Base-by-base conservation (phyloP, 2,888 invertebrate species). In the Calliphora vomitoria region DNA sequence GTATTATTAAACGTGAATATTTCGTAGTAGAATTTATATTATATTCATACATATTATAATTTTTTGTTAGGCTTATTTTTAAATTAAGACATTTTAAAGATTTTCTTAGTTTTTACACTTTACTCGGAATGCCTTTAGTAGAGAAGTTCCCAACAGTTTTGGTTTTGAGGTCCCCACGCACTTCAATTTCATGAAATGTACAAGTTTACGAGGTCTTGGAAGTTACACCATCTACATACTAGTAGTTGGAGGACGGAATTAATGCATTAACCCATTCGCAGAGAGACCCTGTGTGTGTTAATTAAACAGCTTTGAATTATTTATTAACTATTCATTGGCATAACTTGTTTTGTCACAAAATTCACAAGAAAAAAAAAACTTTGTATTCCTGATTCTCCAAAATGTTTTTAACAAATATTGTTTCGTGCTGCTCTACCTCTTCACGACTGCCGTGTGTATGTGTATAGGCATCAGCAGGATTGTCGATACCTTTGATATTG, bases 301-400 rank as follows among this genome's bases (percentile, higher is more conserved):
- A 82, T 75, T 82, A 83, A 71, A 50, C 50, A 60, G 53, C 6
- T 41, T 69, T 83, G 76, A 76, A 71, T 83, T 62, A 69, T 82
- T 76, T 69, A 83, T 83, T 38, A 83, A 69, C 62, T 62, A 35
- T 83, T 68, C 60, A 69, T 44, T 71, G 62, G 55, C 55, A 71
- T 78, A 83, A 83, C 71, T 84, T 78, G 72, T 72, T 83, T 71
- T 55, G 38, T 78, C 35, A 84, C 78, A 72, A 79, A 78, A 55
- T 82, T 60, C 38, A 13, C 18, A 78, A 8, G 6, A 47, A 71
- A 35, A 44, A 60, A 66, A 38, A 44, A 44, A 44, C 50, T 41
- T 64, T 78, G 3, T 80, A 58, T 74, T 60, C 15, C 72, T 31
- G 31, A 68, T 44, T 60, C 18, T 69, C 31, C 11, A 62, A 76